Base-by-base conservation (phyloP, 2,888 invertebrate species). In the Andrena dorsata region DNA sequence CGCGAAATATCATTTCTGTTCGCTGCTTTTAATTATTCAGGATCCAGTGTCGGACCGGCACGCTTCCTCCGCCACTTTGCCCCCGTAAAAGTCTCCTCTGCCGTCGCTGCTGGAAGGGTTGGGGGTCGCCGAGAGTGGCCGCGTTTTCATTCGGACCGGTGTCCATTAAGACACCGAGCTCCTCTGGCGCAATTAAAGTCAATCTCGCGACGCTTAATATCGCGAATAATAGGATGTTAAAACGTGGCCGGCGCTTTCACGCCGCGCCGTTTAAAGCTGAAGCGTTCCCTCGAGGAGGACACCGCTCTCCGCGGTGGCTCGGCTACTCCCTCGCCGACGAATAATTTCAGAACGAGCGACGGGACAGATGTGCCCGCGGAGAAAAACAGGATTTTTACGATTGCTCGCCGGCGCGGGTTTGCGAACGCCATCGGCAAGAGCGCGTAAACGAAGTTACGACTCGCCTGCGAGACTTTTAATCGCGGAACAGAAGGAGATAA, bases 181-280 rank as follows among this genome's bases (percentile, higher is more conserved):
- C 16, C 76, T 68, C 56, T 30, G 53, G 47, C 49, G 80, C 76
- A 73, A 82, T 80, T 82, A 80, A 76, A 82, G 64, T 72, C 65
- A 76, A 82, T 71, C 82, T 80, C 69, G 66, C 64, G 76, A n/a
- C 75, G 53, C 61, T 80, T 76, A 65, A 76, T 73, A 73, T 72
- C 56, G 64, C 61, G 78, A 77, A 74, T 77, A 77, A 78, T 76
- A 78, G 68, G 76, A 68, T 68, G 76, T 68, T 63, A 26, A 69
- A 69, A 64, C 63, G 63, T 23, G 53, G 49, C 51, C n/a, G 5
- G 26, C 16, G 13, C 26, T 56, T 32, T 41, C 53, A 26, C 53
- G 35, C 8, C 69, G 61, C 32, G 8, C 60, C 66, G 68, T 47
- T 68, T 68, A 63, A 56, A 68, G 53, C 63, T 10, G 76, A 47